Conservation (phyloP, 2,113 vertebrate genomes). For the Psammodynastes pulverulentus region DNA sequence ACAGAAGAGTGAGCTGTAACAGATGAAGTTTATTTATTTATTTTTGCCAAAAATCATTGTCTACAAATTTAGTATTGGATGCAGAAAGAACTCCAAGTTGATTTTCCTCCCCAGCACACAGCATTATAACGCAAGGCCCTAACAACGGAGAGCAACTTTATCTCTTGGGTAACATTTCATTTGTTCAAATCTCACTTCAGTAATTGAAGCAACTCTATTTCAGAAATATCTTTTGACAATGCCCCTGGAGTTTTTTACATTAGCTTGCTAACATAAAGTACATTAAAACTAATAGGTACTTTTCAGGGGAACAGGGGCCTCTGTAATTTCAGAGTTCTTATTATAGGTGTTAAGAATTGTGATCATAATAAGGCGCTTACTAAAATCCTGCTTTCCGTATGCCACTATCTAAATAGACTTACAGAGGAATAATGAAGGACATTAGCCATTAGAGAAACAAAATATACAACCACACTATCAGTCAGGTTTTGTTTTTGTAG, state of each 20-base stretch:
- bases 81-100: not conserved
- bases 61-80: not conserved
- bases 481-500: not conserved
- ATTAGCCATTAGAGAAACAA: not conserved
- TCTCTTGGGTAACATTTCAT: not conserved
- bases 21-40: not conserved
- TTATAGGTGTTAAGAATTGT: not conserved
- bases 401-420: not conserved
- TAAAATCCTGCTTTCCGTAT: not conserved
- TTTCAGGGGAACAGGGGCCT: not conserved
- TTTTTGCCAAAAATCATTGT: not conserved
- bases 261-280: not conserved
- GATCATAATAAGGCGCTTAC: not conserved
- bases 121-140: not conserved
- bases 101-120: not conserved
- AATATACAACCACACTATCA: not conserved
- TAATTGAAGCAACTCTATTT: not conserved
- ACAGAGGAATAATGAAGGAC: not conserved
- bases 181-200: slow-evolving; percentile 9
- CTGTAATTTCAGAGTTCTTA: not conserved
- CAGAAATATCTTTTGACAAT: not conserved
- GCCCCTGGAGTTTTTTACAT: not conserved
- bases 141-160: not conserved
- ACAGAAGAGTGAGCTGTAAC: not conserved
- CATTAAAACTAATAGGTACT: not conserved